Evolutionary conservation across 2,888 invertebrate species (phyloP), one percentile per base, ranked within the genome.

Genomic region (Papilio gigon): DNA sequence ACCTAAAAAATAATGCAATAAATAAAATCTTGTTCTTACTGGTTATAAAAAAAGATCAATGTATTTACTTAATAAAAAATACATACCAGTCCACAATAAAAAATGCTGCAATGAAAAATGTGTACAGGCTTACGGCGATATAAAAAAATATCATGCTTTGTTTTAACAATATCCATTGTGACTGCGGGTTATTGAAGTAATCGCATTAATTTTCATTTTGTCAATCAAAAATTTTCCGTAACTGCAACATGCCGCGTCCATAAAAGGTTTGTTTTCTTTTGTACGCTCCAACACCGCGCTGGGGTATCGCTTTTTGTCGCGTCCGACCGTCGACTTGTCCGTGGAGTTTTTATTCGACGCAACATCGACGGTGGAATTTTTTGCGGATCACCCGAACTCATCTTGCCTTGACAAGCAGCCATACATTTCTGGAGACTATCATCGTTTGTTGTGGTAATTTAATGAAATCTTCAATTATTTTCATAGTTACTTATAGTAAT

Each of bases 401-500:
- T 88, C 86, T 84, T 81, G 76, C 80, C 79, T 78, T 80, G 83
- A 84, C 87, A 84, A 86, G 85, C 84, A 83, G 79, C 85, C 85
- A 85, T 89, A 89, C 84, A 87, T 89, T 89, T 87, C 82, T 80
- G 84, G 81, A 82, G 82, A 80, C 79, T 74, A 73, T 79, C 80
- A 78, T 81, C 79, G 82, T 84, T 83, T 79, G 76, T 76, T 83
- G 77, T 75, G 77, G 85, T 89, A 90, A 90, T 90, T 90, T 90
- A 90, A 89, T 84, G 86, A 84, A 86, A 86, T 82, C 84, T 75
- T 80, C 84, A 83, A 84, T 85, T 85, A 84, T 84, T 85, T 83
- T 79, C 81, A 78, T 82, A 78, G 81, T 83, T 78, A 70, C 69
- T 65, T 65, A 67, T n/a, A n/a, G n/a, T n/a, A n/a, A n/a, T n/a